Percentiles rank a stretch among this genome's conserved stretches.
Evolutionary conservation across 2,113 vertebrate genomes (phyloP).

Genomic region (Archocentrus centrarchus): DNA sequence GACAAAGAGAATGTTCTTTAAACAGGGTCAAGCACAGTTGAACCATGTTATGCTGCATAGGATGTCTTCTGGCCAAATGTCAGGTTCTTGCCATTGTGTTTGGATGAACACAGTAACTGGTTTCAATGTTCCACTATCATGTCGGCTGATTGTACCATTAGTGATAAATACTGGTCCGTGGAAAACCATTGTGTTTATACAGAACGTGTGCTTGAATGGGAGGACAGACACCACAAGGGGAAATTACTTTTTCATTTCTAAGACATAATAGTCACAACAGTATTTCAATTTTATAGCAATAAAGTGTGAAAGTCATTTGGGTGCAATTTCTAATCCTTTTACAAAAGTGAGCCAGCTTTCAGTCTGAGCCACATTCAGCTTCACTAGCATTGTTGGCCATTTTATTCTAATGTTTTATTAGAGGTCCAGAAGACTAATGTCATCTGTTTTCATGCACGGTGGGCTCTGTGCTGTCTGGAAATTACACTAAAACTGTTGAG

Average conservation of each 20-base stretch:
- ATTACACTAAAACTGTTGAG: too few species aligned
- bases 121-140: neutral
- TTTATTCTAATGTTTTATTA: constrained; percentile 15
- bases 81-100: neutral
- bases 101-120: neutral
- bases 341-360: neutral
- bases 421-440: too few species aligned
- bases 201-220: neutral
- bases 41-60: neutral
- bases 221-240: neutral
- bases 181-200: neutral
- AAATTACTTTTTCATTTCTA: constrained; percentile 24
- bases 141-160: neutral
- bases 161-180: constrained; percentile 11
- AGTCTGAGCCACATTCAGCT: neutral
- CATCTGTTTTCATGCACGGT: too few species aligned
- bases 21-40: neutral
- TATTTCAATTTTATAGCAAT: neutral
- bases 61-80: constrained; percentile 13
- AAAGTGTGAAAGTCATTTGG: neutral
- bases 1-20: constrained; percentile 9
- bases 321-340: neutral
- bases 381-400: neutral
- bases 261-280: neutral
- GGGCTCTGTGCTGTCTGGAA: too few species aligned